Conservation (phyloP, 1,140 invertebrate species). For the Nylanderia fulva region DNA sequence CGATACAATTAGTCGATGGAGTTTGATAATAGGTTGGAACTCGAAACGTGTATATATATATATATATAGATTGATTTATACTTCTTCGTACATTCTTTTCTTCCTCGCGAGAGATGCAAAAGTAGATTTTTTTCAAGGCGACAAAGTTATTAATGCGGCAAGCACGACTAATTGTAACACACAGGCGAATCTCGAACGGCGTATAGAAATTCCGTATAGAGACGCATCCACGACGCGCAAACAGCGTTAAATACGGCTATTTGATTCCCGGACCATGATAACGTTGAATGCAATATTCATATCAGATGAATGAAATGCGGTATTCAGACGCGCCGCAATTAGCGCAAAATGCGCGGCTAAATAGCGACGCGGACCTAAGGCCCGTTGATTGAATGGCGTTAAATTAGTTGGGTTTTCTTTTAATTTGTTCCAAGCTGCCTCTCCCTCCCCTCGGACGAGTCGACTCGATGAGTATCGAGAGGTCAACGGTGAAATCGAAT, state of each 20-base stretch:
- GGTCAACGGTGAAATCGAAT: constrained; percentile 48
- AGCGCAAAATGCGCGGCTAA: constrained; percentile 46
- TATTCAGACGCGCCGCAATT: constrained; percentile 48
- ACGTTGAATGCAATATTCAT: constrained; percentile 43
- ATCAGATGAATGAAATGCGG: constrained; percentile 49
- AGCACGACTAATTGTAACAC: background rate
- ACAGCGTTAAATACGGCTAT: constrained; percentile 26
- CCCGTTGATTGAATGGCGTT: constrained; percentile 49
- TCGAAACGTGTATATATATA: too few species aligned
- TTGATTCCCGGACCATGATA: constrained; percentile 40
- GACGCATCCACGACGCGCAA: background rate
- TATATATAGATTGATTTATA: too few species aligned
- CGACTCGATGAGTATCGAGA: constrained; percentile 48
- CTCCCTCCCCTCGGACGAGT: too few species aligned
- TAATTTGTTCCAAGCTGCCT: constrained; percentile 10
- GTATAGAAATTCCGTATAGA: background rate
- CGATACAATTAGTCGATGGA: constrained; percentile 1
- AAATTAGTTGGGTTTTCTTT: constrained; percentile 56
- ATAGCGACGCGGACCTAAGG: constrained; percentile 22
- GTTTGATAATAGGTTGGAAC: constrained; percentile 1
- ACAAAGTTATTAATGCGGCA: too few species aligned
- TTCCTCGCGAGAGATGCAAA: background rate
- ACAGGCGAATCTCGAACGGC: background rate
- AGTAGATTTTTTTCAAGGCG: too few species aligned
- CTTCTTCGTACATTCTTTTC: too few species aligned